These are phyloP conservation scores for Dipodomys merriami DNA, from an alignment of 2,113 vertebrate genomes.

Conservation along the genomic window DNA sequence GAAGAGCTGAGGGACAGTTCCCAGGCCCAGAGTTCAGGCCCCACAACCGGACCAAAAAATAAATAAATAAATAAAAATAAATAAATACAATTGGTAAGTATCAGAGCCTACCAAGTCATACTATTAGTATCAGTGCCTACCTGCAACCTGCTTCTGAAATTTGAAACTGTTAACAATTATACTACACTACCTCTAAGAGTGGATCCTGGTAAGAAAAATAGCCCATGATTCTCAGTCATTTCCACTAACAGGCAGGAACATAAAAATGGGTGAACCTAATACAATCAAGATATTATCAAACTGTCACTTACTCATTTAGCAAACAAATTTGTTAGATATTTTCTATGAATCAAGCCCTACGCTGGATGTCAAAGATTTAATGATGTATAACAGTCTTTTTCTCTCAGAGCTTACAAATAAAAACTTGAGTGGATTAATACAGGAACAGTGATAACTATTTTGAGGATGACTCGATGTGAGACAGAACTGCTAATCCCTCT, in stretches of 20 bases:
- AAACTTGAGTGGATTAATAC: background rate
- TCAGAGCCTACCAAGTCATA: background rate
- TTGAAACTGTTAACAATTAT: background rate
- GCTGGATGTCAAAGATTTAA: constrained; percentile 19
- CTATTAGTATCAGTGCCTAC: background rate
- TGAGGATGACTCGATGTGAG: background rate
- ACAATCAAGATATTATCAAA: background rate
- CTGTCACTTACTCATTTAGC: constrained; percentile 16
- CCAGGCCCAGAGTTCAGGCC: no score
- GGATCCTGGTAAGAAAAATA: constrained; percentile 10
- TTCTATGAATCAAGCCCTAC: background rate
- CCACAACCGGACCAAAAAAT: no score
- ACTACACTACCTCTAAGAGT: constrained; percentile 3
- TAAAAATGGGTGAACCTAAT: background rate
- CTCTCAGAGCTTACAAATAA: background rate
- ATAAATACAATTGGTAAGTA: no score
- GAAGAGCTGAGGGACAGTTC: no score
- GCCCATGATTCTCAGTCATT: background rate
- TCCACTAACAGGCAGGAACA: background rate
- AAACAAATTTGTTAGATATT: background rate
- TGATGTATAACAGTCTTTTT: background rate
- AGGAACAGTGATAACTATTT: background rate
- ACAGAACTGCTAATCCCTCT: background rate
- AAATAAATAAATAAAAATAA: no score
- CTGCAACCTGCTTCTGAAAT: background rate